Percentiles rank a stretch among this genome's conserved stretches.
Conservation (phyloP, 2,888 invertebrate genomes). For the Protodeltote pygarga region DNA sequence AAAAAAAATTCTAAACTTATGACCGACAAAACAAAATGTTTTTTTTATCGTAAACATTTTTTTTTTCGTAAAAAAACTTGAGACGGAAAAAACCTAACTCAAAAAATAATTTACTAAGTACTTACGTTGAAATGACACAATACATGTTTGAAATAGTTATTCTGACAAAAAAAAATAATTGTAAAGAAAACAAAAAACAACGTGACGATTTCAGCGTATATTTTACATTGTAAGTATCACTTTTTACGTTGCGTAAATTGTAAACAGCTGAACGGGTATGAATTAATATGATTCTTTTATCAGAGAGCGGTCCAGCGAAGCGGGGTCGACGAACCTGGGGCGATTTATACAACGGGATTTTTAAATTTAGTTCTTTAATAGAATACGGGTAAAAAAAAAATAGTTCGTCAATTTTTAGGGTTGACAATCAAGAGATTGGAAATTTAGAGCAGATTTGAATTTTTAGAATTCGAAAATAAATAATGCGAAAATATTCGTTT, state of each 20-base stretch:
- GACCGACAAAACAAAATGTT: no score
- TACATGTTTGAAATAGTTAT: no score
- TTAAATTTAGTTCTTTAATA: slow-evolving; percentile 52
- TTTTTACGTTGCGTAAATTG: slow-evolving; percentile 44
- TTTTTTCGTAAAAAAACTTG: no score
- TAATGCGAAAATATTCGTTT: no score
- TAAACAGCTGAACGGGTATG: slow-evolving; percentile 59
- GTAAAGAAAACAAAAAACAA: slow-evolving; percentile 13
- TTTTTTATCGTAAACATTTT: no score
- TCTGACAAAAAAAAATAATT: slow-evolving; percentile 26
- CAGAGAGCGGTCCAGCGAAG: slow-evolving; percentile 63
- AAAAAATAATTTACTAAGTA: no score
- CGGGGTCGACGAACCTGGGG: slow-evolving; percentile 64
- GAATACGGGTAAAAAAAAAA: not conserved
- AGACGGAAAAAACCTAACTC: no score
- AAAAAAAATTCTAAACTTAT: no score
- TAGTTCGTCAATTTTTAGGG: not conserved
- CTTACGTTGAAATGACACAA: no score
- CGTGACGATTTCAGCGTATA: slow-evolving; percentile 32
- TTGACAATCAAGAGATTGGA: no score
- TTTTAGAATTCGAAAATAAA: no score
- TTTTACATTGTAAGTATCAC: slow-evolving; percentile 37
- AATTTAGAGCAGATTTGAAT: no score
- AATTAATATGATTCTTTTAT: slow-evolving; percentile 76
- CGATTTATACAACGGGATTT: slow-evolving; percentile 49